phyloP scores from a whole-genome alignment of 2,113 vertebrate species.

The Melanerpes formicivorus region DNA sequence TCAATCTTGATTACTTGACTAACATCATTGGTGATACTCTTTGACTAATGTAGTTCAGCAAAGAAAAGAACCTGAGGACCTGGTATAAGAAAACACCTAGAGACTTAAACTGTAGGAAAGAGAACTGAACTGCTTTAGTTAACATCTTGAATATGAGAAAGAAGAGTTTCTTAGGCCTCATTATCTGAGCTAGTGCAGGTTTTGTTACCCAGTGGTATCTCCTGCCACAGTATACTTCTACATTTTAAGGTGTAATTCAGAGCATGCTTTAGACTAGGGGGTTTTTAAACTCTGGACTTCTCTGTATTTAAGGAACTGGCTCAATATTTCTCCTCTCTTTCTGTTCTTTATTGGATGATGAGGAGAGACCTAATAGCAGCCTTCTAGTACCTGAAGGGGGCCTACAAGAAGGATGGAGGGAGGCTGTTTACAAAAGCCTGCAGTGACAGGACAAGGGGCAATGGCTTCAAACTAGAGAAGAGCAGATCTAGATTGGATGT shows the following conservation, averaged over 20 bases:
- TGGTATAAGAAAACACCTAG: neutral
- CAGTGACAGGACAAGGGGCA: no score
- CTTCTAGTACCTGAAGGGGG: no score
- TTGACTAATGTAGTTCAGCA: neutral
- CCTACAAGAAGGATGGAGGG: no score
- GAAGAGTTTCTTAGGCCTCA: neutral
- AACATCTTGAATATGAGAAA: neutral
- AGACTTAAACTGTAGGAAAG: neutral
- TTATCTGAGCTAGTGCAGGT: neutral
- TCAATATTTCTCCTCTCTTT: neutral
- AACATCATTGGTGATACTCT: neutral
- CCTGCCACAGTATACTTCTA: neutral
- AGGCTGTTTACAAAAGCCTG: no score
- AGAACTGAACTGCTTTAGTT: neutral
- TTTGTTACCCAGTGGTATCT: neutral
- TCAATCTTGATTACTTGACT: neutral
- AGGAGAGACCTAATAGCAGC: neutral
- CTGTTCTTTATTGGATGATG: neutral
- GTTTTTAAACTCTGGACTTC: neutral
- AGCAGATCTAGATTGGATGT: no score
- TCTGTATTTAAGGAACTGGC: neutral
- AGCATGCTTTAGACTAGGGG: neutral
- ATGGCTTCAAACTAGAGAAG: no score
- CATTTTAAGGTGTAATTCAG: neutral
- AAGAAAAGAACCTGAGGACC: neutral